A percentile compares a stretch with the other conserved stretches of the same genome.
Conservation (phyloP, 1,140 invertebrate species). For the Philopotamus ludificatus region DNA sequence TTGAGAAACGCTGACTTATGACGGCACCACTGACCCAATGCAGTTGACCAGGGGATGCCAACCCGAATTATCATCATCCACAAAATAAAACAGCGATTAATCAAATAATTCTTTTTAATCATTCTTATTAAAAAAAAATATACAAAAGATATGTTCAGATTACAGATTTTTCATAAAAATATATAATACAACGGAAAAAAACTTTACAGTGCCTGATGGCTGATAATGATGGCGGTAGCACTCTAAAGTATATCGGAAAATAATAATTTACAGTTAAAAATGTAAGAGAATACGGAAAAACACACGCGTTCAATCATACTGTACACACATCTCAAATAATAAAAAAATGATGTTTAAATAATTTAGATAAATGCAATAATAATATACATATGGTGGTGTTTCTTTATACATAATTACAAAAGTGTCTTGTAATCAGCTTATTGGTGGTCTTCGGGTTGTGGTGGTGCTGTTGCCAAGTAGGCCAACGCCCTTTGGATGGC, state of each 20-base stretch:
- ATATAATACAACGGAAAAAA: neutral
- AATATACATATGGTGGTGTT: too few relatives aligned
- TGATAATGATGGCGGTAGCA: neutral
- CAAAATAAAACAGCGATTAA: too few relatives aligned
- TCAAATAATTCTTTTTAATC: neutral
- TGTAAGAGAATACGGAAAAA: neutral
- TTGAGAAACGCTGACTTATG: neutral
- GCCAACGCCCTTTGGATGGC: conserved; percentile 54
- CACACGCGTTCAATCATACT: neutral
- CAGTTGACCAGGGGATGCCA: neutral
- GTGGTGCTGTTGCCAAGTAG: conserved; percentile 53
- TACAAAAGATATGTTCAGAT: neutral
- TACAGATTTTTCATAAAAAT: neutral
- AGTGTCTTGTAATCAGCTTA: conserved; percentile 7
- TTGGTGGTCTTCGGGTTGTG: conserved; percentile 44
- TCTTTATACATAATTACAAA: too few relatives aligned
- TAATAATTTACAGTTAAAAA: neutral
- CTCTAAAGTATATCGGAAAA: too few relatives aligned
- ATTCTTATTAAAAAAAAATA: neutral
- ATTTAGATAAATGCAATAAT: neutral
- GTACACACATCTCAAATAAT: neutral
- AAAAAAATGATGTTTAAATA: too few relatives aligned
- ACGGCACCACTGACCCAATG: neutral
- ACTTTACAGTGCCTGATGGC: neutral
- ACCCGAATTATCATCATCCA: too few relatives aligned